phyloP scores from a whole-genome alignment of 2,113 vertebrate species.

The Equus quagga region DNA sequence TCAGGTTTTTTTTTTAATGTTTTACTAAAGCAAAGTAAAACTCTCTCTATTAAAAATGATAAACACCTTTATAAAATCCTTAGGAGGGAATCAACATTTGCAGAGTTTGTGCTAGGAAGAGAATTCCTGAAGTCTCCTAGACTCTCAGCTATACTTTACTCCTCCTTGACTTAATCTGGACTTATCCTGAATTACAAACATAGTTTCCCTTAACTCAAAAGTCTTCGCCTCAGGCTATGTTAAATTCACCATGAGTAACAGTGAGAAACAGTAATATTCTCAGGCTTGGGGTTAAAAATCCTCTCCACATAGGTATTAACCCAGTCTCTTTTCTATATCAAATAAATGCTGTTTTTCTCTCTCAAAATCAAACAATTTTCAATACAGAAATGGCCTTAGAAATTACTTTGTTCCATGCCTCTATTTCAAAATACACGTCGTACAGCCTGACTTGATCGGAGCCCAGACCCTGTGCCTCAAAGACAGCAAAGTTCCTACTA shows the following conservation, averaged over 20 bases:
- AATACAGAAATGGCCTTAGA: background rate
- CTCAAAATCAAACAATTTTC: conserved; percentile 14
- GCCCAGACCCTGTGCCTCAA: background rate
- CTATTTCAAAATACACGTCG: background rate
- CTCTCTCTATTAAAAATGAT: conserved; percentile 23
- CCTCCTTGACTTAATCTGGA: conserved; percentile 34
- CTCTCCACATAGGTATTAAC: background rate
- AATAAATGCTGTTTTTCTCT: conserved; percentile 15
- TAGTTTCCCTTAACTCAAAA: conserved; percentile 34
- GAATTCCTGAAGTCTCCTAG: conserved; percentile 10
- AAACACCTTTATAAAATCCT: conserved; percentile 43
- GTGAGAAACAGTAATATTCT: background rate
- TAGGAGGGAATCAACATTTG: conserved; percentile 20
- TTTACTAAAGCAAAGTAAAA: conserved; percentile 43
- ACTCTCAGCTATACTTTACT: background rate
- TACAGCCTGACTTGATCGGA: background rate
- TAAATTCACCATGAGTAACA: background rate
- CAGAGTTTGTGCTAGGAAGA: background rate
- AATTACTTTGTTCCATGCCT: background rate
- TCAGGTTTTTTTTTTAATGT: background rate
- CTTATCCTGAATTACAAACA: conserved; percentile 32
- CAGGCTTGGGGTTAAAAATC: background rate
- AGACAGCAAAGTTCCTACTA: background rate
- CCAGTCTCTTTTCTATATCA: conserved; percentile 17
- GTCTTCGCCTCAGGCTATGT: background rate